Conservation (phyloP, 1,140 invertebrate species). For the Euschistus heros region DNA sequence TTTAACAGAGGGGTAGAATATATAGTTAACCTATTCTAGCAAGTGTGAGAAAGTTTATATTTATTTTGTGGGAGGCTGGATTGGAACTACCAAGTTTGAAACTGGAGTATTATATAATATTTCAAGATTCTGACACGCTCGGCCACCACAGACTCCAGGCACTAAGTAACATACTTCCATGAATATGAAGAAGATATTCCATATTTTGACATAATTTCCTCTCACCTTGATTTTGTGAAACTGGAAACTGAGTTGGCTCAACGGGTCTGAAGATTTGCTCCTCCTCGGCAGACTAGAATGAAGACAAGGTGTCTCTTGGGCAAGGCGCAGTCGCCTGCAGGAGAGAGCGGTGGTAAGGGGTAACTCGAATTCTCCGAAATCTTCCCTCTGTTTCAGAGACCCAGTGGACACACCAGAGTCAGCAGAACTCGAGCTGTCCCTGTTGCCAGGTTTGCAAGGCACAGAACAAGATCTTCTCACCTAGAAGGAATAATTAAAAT, state of each 20-base stretch:
- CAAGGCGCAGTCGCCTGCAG: slow-evolving; percentile 34
- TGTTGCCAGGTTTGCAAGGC: slow-evolving; percentile 62
- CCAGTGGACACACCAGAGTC: slow-evolving; percentile 71
- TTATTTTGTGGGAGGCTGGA: too few relatives aligned
- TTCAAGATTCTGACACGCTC: too few relatives aligned
- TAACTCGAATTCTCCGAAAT: slow-evolving; percentile 56
- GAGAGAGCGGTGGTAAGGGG: slow-evolving; percentile 47
- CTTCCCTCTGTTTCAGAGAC: slow-evolving; percentile 48
- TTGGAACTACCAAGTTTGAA: too few relatives aligned
- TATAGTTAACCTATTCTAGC: too few relatives aligned
- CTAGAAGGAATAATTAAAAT: slow-evolving; percentile 37
- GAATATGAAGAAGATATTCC: too few relatives aligned
- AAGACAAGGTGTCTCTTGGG: slow-evolving; percentile 40
- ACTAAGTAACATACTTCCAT: too few relatives aligned
- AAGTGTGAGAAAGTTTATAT: too few relatives aligned
- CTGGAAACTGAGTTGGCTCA: slow-evolving; percentile 57
- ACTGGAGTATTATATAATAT: too few relatives aligned
- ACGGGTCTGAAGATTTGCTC: slow-evolving; percentile 61
- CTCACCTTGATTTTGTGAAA: slow-evolving; percentile 46
- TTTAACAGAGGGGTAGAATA: too few relatives aligned
- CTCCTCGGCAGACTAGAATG: slow-evolving; percentile 56
- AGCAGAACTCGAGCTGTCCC: slow-evolving; percentile 73
- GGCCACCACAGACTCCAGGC: too few relatives aligned
- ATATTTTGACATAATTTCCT: too few relatives aligned
- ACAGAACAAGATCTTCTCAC: slow-evolving; percentile 71